Base-by-base conservation (phyloP, 2,797 vertebrate genomes). In the Eulemur coronatus region DNA sequence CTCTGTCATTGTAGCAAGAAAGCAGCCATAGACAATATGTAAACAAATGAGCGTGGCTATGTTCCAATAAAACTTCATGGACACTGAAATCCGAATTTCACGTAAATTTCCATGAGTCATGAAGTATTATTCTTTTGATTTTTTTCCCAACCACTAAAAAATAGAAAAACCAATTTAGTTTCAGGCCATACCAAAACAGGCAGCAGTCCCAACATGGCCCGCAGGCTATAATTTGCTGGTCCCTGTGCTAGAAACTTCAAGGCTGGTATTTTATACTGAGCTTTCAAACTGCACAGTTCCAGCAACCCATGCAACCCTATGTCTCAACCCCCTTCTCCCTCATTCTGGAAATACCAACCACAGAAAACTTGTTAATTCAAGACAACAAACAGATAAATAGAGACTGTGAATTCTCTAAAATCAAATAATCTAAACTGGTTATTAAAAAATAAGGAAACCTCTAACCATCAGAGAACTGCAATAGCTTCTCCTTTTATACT, bases 381-480 rank as follows among this genome's bases (percentile, higher is more conserved):
- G 67, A 72, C 13, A 86, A 89, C 65, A 14, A 79, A 57, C 13
- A 97, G 65, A 78, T 82, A 97, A 94, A 96, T 2, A 86, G 38
- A 91, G 69, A 84, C 57, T 38, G 43, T 73, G 65, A 96, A 96
- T 78, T 94, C 82, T 91, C 79, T 86, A 89, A 97, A 96, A 93
- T 73, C 67, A 87, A 97, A 95, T 96, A 90, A 94, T 70, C 89
- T 52, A 70, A 97, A 50, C 55, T 96, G 35, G 33, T 92, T 96
- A 95, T 94, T 98, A 93, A 95, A 96, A 97, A 97, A 72, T 72
- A 97, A 96, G 43, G 75, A 24, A 96, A 87, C 7, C 61, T 95
- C 46, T 93, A 86, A 89, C 55, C 79, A 96, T 0, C 65, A 33
- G 35, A 89, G 41, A 91, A 95, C 35, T 46, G 35, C 17, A 59